A percentile compares a stretch with the other conserved stretches of the same genome.
These are phyloP conservation scores for Alcis repandata DNA, from an alignment of 2,888 invertebrate genomes.

Conservation along the genomic window DNA sequence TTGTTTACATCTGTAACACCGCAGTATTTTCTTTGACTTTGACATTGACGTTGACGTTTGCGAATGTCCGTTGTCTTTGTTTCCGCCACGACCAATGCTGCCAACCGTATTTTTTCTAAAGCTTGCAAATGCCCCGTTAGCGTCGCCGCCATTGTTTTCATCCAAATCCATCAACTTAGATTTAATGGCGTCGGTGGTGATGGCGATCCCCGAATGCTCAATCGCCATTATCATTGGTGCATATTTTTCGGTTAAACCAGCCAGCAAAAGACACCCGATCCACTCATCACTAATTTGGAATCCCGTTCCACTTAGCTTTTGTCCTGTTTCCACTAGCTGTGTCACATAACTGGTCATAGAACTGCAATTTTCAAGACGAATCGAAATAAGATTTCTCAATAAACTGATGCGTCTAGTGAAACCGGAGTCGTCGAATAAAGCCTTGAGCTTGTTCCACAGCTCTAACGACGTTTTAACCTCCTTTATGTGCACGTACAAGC, in stretches of 20 bases:
- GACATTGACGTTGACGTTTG: too few relatives aligned
- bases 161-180: constrained; percentile 27
- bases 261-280: constrained; percentile 27
- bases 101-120: neutral
- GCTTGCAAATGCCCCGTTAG: constrained; percentile 12
- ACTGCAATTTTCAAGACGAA: too few relatives aligned
- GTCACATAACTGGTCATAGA: constrained; percentile 30
- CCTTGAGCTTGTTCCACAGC: constrained; percentile 27
- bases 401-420: constrained; percentile 27
- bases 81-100: neutral
- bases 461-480: constrained; percentile 14
- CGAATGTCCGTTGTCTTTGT: neutral
- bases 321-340: constrained; percentile 28
- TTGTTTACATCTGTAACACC: constrained; percentile 27
- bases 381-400: constrained; percentile 29
- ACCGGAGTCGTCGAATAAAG: too few relatives aligned
- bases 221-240: constrained; percentile 33
- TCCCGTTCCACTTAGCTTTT: constrained; percentile 23
- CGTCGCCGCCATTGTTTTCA: neutral
- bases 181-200: constrained; percentile 26
- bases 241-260: constrained; percentile 22
- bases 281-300: constrained; percentile 30
- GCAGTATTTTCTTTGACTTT: constrained; percentile 9
- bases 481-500: constrained; percentile 29
- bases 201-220: too few relatives aligned